Conservation (phyloP, 2,888 invertebrate species). For the Agrypnus murinus region DNA sequence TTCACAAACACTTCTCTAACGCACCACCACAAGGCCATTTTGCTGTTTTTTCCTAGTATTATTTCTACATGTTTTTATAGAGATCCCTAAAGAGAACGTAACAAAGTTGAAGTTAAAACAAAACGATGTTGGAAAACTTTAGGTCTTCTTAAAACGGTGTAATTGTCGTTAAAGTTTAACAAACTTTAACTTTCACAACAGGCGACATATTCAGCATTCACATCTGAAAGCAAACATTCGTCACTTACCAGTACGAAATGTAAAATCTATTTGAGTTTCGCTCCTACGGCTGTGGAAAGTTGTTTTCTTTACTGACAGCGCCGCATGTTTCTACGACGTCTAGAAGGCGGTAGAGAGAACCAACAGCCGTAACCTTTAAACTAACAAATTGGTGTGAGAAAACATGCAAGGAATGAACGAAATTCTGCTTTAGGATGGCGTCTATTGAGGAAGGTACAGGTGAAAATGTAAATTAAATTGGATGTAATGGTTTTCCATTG, state of each 20-base stretch:
- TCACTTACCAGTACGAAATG: slow-evolving; percentile 38
- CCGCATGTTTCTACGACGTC: slow-evolving; percentile 31
- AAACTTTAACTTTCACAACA: slow-evolving; percentile 10
- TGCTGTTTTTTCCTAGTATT: too few relatives aligned
- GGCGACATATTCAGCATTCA: slow-evolving; percentile 28
- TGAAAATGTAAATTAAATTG: slow-evolving; percentile 10
- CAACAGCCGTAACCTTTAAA: slow-evolving; percentile 33
- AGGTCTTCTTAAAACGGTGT: too few relatives aligned
- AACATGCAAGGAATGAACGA: slow-evolving; percentile 24
- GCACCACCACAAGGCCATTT: too few relatives aligned
- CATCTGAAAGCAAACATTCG: slow-evolving; percentile 36
- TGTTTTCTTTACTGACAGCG: slow-evolving; percentile 40
- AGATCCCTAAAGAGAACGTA: too few relatives aligned
- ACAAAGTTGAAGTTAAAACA: too few relatives aligned
- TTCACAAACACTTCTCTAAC: slow-evolving; percentile 2
- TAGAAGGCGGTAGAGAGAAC: slow-evolving; percentile 28
- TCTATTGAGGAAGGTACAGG: slow-evolving; percentile 1
- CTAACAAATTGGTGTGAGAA: slow-evolving; percentile 41
- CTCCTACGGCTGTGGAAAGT: slow-evolving; percentile 36
- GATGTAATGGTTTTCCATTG: slow-evolving; percentile 6
- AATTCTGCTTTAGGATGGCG: slow-evolving; percentile 21
- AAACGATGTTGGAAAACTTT: too few relatives aligned
- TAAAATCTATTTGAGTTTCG: slow-evolving; percentile 40
- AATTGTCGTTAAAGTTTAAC: slow-evolving; percentile 11
- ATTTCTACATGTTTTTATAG: too few relatives aligned